phyloP scores from a whole-genome alignment of 1,140 invertebrate species.

The Trissolcus basalis region DNA sequence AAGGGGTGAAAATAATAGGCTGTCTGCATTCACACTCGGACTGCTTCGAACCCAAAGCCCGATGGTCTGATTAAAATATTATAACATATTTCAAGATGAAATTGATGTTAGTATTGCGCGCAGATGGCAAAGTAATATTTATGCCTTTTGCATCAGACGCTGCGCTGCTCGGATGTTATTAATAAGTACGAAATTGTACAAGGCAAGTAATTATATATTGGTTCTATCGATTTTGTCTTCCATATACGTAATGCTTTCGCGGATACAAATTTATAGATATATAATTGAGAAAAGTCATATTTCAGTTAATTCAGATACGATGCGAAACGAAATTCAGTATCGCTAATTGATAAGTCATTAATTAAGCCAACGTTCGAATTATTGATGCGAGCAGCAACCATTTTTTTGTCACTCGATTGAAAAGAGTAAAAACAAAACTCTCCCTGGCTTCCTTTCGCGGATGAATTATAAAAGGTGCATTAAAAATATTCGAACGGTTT shows the following conservation, averaged over 20 bases:
- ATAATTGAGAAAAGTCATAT: slow-evolving; percentile 31
- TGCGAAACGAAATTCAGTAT: background rate
- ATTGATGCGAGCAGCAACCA: too few species aligned
- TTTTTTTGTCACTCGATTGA: slow-evolving; percentile 1
- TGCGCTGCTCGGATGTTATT: slow-evolving; percentile 4
- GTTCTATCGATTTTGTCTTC: slow-evolving; percentile 15
- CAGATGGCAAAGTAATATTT: too few species aligned
- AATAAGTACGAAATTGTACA: slow-evolving; percentile 16
- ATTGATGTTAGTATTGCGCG: too few species aligned
- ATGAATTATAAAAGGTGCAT: too few species aligned
- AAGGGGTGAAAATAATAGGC: too few species aligned
- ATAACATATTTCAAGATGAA: too few species aligned
- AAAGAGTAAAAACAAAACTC: background rate
- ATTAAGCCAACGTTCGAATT: slow-evolving; percentile 23
- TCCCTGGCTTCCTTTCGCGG: too few species aligned
- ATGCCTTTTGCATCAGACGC: too few species aligned
- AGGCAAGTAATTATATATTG: background rate
- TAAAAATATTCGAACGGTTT: background rate
- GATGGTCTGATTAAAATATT: too few species aligned
- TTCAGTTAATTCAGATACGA: slow-evolving; percentile 9
- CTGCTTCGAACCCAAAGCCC: too few species aligned
- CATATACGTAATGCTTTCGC: slow-evolving; percentile 8
- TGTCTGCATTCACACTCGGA: too few species aligned
- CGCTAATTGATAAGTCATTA: slow-evolving; percentile 24
- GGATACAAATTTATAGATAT: slow-evolving; percentile 9